Conservation (phyloP, 2,797 vertebrate species). For the Crossoptilon crossoptilon region DNA sequence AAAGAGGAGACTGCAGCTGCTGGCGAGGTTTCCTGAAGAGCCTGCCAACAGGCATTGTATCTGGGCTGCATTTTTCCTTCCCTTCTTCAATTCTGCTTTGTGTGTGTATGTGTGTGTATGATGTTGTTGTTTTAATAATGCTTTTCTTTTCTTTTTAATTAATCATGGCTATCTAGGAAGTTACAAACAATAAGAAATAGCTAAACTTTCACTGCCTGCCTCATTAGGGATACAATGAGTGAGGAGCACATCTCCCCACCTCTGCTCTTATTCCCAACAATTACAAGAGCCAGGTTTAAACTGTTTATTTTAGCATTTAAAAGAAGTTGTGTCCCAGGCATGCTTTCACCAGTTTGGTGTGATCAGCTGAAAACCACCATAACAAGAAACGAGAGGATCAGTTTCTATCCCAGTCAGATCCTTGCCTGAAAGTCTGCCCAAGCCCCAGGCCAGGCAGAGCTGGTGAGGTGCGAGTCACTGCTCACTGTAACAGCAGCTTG, state of each 20-base stretch:
- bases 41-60: not conserved
- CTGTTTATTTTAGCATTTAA: not conserved
- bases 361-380: not conserved
- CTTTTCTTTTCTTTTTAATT: not conserved
- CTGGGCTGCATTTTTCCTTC: not conserved
- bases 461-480: not conserved
- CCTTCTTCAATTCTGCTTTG: not conserved
- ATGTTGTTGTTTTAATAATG: not conserved
- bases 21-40: not conserved
- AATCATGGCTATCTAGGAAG: not conserved
- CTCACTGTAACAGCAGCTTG: not conserved
- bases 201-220: not conserved
- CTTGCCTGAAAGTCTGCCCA: not conserved
- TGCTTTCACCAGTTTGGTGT: rapidly evolving
- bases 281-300: not conserved
- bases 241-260: not conserved
- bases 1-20: not conserved
- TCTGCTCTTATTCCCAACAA: not conserved
- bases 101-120: rapidly evolving
- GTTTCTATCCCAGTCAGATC: not conserved
- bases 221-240: not conserved
- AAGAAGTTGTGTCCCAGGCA: not conserved
- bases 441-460: not conserved
- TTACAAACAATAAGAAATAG: not conserved
- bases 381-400: not conserved